Evolutionary conservation across 2,888 invertebrate species (phyloP), one percentile per base, ranked within the genome.

Genomic region (Bugula neritina): DNA sequence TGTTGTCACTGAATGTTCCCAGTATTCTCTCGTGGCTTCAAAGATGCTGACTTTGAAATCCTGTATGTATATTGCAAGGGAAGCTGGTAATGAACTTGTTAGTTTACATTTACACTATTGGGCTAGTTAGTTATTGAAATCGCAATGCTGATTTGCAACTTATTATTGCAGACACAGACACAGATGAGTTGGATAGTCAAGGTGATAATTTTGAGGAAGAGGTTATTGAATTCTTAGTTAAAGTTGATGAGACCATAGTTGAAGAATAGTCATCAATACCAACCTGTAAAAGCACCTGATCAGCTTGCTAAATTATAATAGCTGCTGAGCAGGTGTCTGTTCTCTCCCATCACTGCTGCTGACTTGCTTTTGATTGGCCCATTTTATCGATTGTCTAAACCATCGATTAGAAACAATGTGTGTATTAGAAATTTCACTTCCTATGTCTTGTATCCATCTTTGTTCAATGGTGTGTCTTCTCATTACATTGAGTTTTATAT

Each of bases 151-250:
- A 21, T 52, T 10, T 17, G 21, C 13, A 17, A 52, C 10, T 21
- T 52, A 17, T 52, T 10, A 17, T 74, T 75, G 5, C 75, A 95
- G 95, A 92, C 84, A 88, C 93, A 78, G 94, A 96, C 84, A 95
- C 96, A n/a, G 95, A 96, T 85, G 91, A 91, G 83, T 86, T 94
- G 78, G 92, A 92, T 83, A 90, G 91, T 71, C 92, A 94, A 81
- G 88, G 89, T 71, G 89, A 89, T 79, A 93, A 94, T 84, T 90
- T 93, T 80, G 94, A 94, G 84, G 96, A 96, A 84, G 96, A 97
- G 87, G 88, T 91, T 82, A 91, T 97, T 81, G 96, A 97, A 90
- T 95, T 96, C 90, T 92, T 97, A 88, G 90, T 96, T 84, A 95
- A 95, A 88, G 82, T 83, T 72, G 94, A 96, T 88, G 95, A 96